Percentiles rank a stretch among this genome's conserved stretches.
Evolutionary conservation across 1,140 invertebrate species (phyloP).

Genomic region (Panagrolaimus sp.): DNA sequence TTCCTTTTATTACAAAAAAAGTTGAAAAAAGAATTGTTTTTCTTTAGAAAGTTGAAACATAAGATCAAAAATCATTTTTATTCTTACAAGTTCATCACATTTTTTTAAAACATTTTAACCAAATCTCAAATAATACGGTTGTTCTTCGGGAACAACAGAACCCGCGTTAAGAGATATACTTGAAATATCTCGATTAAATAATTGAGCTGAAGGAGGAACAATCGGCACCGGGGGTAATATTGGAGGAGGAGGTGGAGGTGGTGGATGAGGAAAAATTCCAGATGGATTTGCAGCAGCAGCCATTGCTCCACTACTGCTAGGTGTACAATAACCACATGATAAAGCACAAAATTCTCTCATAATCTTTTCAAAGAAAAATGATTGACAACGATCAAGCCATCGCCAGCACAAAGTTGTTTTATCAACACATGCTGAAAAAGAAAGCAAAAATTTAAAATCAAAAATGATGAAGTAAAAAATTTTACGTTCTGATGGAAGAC

Average conservation of each 20-base stretch:
- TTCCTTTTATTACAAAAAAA: no score
- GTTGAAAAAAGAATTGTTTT: no score
- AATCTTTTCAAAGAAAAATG: constrained; percentile 53
- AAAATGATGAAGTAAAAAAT: not conserved
- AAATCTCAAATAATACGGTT: constrained; percentile 13
- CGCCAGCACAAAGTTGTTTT: constrained; percentile 50
- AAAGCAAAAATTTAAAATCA: constrained; percentile 17
- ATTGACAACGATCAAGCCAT: constrained; percentile 50
- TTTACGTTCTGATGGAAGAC: not conserved
- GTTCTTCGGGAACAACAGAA: constrained; percentile 14
- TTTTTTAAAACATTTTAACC: not conserved
- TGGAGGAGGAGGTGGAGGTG: not conserved
- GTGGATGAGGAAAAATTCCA: constrained; percentile 3
- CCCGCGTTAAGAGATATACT: not conserved
- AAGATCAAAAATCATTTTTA: no score
- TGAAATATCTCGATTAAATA: constrained; percentile 9
- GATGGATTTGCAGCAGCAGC: not conserved
- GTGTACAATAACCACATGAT: constrained; percentile 35
- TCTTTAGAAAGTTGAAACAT: no score
- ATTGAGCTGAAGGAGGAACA: constrained; percentile 8
- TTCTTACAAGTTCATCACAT: no score
- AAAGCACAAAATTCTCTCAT: constrained; percentile 51
- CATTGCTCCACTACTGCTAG: not conserved
- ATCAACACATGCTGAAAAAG: constrained; percentile 43
- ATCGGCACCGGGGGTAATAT: constrained; percentile 4